phyloP scores from a whole-genome alignment of 2,888 invertebrate species.

The Anticlea derivata region DNA sequence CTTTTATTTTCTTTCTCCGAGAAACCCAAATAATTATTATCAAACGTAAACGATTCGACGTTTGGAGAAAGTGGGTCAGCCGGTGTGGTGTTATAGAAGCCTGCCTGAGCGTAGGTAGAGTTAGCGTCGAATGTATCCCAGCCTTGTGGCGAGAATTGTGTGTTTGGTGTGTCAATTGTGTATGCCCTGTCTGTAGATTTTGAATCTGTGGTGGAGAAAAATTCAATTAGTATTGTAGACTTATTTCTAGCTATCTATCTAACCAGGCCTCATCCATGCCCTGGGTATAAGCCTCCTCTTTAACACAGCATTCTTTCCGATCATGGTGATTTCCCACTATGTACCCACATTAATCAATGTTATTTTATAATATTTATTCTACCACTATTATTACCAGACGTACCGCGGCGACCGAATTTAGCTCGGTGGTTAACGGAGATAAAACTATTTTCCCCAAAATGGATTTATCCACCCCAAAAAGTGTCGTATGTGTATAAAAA shows the following conservation, averaged over 20 bases:
- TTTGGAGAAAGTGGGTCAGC: slow-evolving; percentile 61
- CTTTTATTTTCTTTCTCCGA: slow-evolving; percentile 45
- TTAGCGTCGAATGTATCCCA: slow-evolving; percentile 70
- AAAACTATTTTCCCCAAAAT: too few species aligned
- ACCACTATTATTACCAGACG: neutral
- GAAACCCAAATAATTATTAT: slow-evolving; percentile 48
- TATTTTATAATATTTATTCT: too few species aligned
- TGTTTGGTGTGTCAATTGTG: slow-evolving; percentile 73
- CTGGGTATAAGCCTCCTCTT: too few species aligned
- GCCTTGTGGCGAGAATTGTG: slow-evolving; percentile 72
- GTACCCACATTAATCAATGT: too few species aligned
- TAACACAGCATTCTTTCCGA: too few species aligned
- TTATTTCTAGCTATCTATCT: too few species aligned
- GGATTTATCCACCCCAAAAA: too few species aligned
- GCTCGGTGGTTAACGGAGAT: too few species aligned
- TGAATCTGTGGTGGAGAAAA: slow-evolving; percentile 56
- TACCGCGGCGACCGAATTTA: too few species aligned
- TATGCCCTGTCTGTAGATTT: slow-evolving; percentile 66
- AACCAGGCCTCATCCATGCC: too few species aligned
- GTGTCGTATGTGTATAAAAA: too few species aligned
- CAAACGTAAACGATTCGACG: slow-evolving; percentile 52
- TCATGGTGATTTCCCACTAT: too few species aligned
- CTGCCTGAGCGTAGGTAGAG: slow-evolving; percentile 61
- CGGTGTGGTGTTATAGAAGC: slow-evolving; percentile 58
- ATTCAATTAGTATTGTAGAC: neutral